phyloP scores from a whole-genome alignment of 2,797 vertebrate genomes.

The Pagetopsis macropterus region DNA sequence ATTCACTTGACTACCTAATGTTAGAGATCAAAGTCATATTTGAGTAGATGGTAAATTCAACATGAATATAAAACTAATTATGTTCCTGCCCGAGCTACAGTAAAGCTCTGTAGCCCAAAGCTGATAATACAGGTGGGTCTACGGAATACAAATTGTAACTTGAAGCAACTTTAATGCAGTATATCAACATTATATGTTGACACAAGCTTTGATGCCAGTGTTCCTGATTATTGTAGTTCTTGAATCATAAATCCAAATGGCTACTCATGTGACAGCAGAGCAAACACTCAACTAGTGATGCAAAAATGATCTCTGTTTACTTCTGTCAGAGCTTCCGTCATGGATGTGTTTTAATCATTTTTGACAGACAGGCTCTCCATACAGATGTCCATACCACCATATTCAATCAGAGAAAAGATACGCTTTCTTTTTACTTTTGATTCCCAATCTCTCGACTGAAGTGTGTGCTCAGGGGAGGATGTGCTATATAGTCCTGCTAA shows the following conservation, averaged over 20 bases:
- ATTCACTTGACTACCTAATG: neutral
- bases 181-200: conserved; percentile 22
- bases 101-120: neutral
- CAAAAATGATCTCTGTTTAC: conserved; percentile 16
- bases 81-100: neutral
- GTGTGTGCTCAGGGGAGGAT: conserved; percentile 15
- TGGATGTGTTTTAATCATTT: conserved; percentile 41
- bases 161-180: conserved; percentile 1
- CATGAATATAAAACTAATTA: neutral
- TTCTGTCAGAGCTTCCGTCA: conserved; percentile 27
- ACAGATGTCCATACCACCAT: conserved; percentile 34
- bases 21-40: neutral
- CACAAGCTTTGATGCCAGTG: conserved; percentile 23
- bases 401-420: conserved; percentile 35
- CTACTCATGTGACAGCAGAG: conserved; percentile 19
- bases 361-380: conserved; percentile 21
- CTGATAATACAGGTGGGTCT: neutral
- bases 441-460: conserved; percentile 22
- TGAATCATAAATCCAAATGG: conserved; percentile 4
- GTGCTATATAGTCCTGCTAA: conserved; percentile 24
- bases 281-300: conserved; percentile 21
- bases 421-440: conserved; percentile 32
- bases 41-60: neutral
- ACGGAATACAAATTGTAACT: conserved; percentile 10
- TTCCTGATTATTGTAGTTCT: conserved; percentile 22